Conservation (phyloP, 2,113 vertebrate genomes). For the Charadrius vociferus region DNA sequence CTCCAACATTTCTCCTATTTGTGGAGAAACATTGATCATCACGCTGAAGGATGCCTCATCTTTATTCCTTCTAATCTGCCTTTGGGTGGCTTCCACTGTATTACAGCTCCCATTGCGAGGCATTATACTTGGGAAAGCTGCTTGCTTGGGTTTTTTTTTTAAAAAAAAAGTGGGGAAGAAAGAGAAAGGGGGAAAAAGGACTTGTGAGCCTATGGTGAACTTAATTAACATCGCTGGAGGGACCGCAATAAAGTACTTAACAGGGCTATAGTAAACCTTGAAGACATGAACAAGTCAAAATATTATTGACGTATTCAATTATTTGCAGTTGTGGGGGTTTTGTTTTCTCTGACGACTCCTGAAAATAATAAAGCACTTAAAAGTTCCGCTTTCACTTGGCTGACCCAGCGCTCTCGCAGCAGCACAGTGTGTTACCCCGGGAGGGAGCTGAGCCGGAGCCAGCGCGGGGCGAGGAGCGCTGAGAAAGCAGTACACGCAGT, state of each 20-base stretch:
- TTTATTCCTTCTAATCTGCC: not conserved
- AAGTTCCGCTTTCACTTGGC: slow-evolving; percentile 55
- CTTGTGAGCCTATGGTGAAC: slow-evolving; percentile 46
- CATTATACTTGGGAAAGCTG: not conserved
- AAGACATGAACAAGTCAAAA: slow-evolving; percentile 25
- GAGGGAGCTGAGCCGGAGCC: slow-evolving; percentile 28
- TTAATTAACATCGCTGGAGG: slow-evolving; percentile 59
- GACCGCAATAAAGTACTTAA: slow-evolving; percentile 44
- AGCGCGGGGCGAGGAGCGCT: not conserved
- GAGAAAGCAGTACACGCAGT: slow-evolving; percentile 46
- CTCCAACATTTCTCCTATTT: not conserved
- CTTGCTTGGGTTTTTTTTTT: not conserved
- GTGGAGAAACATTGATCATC: not conserved
- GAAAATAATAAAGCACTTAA: slow-evolving; percentile 55
- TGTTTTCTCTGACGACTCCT: slow-evolving; percentile 23
- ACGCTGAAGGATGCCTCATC: not conserved
- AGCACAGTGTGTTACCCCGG: not conserved
- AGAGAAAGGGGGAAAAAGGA: not conserved
- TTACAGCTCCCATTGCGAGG: not conserved
- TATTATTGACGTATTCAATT: slow-evolving; percentile 63
- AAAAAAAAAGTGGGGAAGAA: not conserved
- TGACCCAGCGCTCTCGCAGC: not conserved
- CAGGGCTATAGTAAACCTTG: not conserved
- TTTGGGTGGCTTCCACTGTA: not conserved
- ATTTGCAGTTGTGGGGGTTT: slow-evolving; percentile 59